Evolutionary conservation across 2,888 invertebrate species (phyloP).

Genomic region (Anthophora plumipes): DNA sequence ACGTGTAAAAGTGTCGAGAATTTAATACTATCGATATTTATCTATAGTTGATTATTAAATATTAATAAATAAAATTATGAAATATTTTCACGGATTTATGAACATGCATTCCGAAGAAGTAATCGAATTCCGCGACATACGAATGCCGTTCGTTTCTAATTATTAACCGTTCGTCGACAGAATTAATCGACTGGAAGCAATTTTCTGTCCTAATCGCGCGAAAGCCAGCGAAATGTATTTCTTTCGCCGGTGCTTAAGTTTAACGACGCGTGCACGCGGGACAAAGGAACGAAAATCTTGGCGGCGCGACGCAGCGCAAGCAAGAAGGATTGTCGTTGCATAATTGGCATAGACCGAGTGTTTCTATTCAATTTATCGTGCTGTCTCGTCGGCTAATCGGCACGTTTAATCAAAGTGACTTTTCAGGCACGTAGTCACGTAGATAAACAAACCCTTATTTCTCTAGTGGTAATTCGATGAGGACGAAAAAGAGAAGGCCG

Average conservation of each 20-base stretch:
- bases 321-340: conserved; percentile 22
- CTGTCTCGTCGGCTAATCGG: conserved; percentile 62
- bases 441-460: conserved; percentile 64
- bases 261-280: conserved; percentile 45
- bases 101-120: background rate
- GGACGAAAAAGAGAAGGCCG: conserved; percentile 5
- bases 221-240: conserved; percentile 42
- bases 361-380: conserved; percentile 61
- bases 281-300: conserved; percentile 43
- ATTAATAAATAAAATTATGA: too few species aligned
- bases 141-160: conserved; percentile 61
- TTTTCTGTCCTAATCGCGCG: conserved; percentile 32
- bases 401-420: conserved; percentile 73
- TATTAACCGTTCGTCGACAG: conserved; percentile 48
- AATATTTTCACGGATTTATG: background rate
- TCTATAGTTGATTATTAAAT: background rate
- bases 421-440: conserved; percentile 69
- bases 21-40: too few species aligned
- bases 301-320: too few species aligned
- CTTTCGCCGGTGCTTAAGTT: conserved; percentile 33
- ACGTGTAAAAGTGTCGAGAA: too few species aligned
- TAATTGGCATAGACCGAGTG: conserved; percentile 60
- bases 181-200: conserved; percentile 55
- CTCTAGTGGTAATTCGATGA: conserved; percentile 57
- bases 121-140: conserved; percentile 20